A percentile compares a stretch with the other conserved stretches of the same genome.
Evolutionary conservation across 1,140 invertebrate species (phyloP).

Genomic region (Polypedilum pembai): DNA sequence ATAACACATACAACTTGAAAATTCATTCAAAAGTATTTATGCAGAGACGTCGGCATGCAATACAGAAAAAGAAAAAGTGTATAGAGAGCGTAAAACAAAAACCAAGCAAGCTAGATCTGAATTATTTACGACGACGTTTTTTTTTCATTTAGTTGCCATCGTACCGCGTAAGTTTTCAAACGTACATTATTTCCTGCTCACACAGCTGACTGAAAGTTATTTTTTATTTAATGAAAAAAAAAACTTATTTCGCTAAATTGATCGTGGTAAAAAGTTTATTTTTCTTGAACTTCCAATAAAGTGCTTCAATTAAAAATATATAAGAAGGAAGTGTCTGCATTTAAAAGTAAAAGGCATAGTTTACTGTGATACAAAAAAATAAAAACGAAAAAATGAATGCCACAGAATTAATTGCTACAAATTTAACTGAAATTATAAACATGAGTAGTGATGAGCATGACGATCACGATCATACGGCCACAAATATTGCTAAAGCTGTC

Average conservation of each 20-base stretch:
- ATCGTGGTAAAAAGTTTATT: too few relatives aligned
- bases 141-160: neutral
- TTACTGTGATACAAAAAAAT: neutral
- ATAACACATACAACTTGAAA: neutral
- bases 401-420: neutral
- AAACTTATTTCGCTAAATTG: neutral
- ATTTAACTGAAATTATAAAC: neutral
- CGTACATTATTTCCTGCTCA: neutral
- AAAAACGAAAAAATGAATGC: neutral
- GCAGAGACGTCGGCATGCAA: neutral
- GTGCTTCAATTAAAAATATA: too few relatives aligned
- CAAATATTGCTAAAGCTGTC: slow-evolving; percentile 57
- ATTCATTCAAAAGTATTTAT: neutral
- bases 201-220: neutral
- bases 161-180: neutral
- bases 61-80: neutral
- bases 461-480: slow-evolving; percentile 39
- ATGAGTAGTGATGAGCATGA: slow-evolving; percentile 30
- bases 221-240: neutral
- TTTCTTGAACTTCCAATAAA: too few relatives aligned
- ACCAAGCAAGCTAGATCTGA: neutral
- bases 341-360: too few relatives aligned
- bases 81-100: slow-evolving; percentile 2
- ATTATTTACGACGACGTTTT: slow-evolving; percentile 12
- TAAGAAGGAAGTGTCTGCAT: too few relatives aligned